phyloP scores from a whole-genome alignment of 2,797 vertebrate species.

The Synaphobranchus kaupii region DNA sequence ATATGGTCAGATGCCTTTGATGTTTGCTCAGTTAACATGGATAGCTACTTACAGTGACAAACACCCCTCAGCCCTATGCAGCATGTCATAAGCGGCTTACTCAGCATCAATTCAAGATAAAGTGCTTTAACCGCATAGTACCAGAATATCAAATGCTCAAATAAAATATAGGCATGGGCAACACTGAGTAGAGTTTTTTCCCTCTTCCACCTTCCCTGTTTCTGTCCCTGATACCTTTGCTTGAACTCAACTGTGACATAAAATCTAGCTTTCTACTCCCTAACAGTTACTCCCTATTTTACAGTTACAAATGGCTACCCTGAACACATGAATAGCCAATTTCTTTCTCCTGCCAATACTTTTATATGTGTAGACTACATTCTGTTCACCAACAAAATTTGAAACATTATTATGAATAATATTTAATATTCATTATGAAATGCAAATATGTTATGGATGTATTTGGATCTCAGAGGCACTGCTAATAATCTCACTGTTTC shows the following conservation, averaged over 20 bases:
- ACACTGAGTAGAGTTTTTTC: constrained; percentile 37
- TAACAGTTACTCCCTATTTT: background rate
- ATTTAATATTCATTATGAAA: background rate
- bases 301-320: background rate
- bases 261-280: constrained; percentile 13
- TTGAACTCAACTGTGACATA: constrained; percentile 35
- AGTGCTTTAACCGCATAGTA: constrained; percentile 53
- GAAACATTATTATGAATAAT: background rate
- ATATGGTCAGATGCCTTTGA: constrained; percentile 56
- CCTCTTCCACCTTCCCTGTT: background rate
- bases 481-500: constrained; percentile 1
- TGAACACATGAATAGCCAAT: background rate
- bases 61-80: constrained; percentile 57
- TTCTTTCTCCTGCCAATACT: background rate
- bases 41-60: constrained; percentile 67
- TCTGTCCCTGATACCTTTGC: background rate
- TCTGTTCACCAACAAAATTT: background rate
- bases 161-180: constrained; percentile 50
- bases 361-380: background rate
- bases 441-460: background rate
- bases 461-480: background rate
- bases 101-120: constrained; percentile 64
- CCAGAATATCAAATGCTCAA: constrained; percentile 52
- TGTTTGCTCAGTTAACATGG: constrained; percentile 57
- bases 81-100: constrained; percentile 68